A percentile compares a stretch with the other conserved stretches of the same genome.
Conservation (phyloP, 2,113 vertebrate species). For the Lepus europaeus region DNA sequence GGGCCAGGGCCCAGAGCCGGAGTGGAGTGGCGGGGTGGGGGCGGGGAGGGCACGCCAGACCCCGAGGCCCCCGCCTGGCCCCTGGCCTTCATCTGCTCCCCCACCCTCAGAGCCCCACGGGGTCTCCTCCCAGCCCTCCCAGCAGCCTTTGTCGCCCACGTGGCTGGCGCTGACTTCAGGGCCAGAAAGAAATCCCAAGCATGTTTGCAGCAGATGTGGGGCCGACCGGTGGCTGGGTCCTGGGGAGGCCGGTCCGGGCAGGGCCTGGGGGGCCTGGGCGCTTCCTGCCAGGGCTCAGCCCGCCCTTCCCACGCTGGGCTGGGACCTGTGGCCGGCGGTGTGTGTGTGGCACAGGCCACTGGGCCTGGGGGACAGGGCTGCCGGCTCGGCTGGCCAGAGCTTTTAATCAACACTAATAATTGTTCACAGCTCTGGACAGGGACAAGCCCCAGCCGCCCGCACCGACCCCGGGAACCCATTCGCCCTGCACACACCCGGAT, state of each 20-base stretch:
- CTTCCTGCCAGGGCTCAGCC: neutral
- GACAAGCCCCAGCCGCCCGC: neutral
- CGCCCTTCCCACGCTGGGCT: neutral
- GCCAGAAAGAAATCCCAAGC: slow-evolving; percentile 48
- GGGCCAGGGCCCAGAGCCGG: neutral
- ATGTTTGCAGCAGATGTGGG: neutral
- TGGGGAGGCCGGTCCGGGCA: accelerated
- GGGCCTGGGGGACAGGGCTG: neutral
- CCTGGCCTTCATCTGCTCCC: neutral
- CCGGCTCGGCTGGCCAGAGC: neutral
- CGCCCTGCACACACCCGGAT: neutral
- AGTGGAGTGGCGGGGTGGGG: no score
- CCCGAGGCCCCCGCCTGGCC: neutral
- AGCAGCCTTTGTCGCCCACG: neutral
- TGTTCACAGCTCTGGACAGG: neutral
- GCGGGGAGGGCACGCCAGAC: no score
- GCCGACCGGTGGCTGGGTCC: neutral
- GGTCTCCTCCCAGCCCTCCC: neutral
- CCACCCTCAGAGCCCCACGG: neutral
- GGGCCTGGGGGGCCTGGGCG: neutral
- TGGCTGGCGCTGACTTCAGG: slow-evolving; percentile 28
- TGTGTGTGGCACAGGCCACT: neutral
- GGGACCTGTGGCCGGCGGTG: neutral
- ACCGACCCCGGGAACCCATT: neutral
- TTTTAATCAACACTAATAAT: slow-evolving; percentile 64